Base-by-base conservation (phyloP, 2,797 vertebrate species). In the Bryconaethiops microstoma region DNA sequence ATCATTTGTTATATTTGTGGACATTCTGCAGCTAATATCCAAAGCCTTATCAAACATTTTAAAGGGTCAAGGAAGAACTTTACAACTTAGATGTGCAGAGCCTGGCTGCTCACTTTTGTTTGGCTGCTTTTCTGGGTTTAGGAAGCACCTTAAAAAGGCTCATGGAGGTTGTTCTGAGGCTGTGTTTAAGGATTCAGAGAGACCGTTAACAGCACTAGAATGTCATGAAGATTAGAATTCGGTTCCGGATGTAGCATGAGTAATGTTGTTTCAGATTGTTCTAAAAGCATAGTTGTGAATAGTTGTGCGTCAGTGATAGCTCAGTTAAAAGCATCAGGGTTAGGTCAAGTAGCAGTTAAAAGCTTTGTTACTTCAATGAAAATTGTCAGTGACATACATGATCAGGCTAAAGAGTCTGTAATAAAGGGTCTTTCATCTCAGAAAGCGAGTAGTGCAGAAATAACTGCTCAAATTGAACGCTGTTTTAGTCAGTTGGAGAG, bases 401-500 rank as follows among this genome's bases (percentile, higher is more conserved):
- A 29, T 55, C 54, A 55, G 7, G 19, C 19, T 55, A 55, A 73
- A 80, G 76, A 52, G 48, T 81, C 73, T 1, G 29, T 35, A 35
- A 35, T 35, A 35, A 35, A 35, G 35, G 35, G 35, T 35, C 82
- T 78, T 48, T 72, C 82, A 16, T 86, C 83, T 83, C 19, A 77
- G 77, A 48, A 85, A 19, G 77, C 35, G 2, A 35, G 35, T 35
- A 35, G 81, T 39, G 79, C 50, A 23, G 74, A 40, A 78, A 77
- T 8, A 65, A 39, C 14, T 14, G 77, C 71, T 29, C 80, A 73
- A 82, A 52, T 76, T 42, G 60, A 87, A 64, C 52, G 73, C 42
- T 67, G 12, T 1, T 88, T 87, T 21, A 60, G 87, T 79, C 77
- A 21, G 1, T 63, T 81, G 21, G 21, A 88, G 82, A 81, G 84